These are phyloP conservation scores for Ennomos quercinarius DNA, from an alignment of 2,888 invertebrate species.

Conservation along the genomic window DNA sequence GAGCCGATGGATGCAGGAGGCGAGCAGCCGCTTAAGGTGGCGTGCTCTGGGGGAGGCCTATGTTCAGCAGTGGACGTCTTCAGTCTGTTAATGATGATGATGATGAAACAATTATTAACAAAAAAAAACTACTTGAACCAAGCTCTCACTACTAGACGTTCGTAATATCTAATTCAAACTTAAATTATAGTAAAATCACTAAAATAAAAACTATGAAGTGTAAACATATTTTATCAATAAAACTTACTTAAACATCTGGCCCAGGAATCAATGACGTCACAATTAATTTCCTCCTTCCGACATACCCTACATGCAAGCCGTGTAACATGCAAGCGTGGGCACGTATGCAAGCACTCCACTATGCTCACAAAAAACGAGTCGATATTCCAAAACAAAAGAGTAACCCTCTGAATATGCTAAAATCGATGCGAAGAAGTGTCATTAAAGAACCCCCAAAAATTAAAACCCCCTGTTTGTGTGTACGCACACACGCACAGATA, in stretches of 20 bases:
- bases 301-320: conserved; percentile 44
- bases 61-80: too few relatives aligned
- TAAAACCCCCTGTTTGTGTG: conserved; percentile 73
- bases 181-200: too few relatives aligned
- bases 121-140: too few relatives aligned
- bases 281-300: conserved; percentile 34
- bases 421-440: conserved; percentile 85
- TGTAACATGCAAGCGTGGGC: conserved; percentile 50
- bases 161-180: too few relatives aligned
- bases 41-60: too few relatives aligned
- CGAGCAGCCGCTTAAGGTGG: too few relatives aligned
- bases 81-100: too few relatives aligned
- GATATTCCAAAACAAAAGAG: conserved; percentile 80
- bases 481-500: conserved; percentile 55
- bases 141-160: too few relatives aligned
- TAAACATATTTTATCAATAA: too few relatives aligned
- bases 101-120: too few relatives aligned
- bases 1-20: too few relatives aligned
- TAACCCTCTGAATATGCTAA: conserved; percentile 79
- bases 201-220: too few relatives aligned
- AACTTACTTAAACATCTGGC: background rate
- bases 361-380: conserved; percentile 68
- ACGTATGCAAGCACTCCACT: conserved; percentile 67
- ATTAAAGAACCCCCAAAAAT: conserved; percentile 85
- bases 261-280: conserved; percentile 45